phyloP scores from a whole-genome alignment of 1,140 invertebrate genomes.

The Fopius arisanus region DNA sequence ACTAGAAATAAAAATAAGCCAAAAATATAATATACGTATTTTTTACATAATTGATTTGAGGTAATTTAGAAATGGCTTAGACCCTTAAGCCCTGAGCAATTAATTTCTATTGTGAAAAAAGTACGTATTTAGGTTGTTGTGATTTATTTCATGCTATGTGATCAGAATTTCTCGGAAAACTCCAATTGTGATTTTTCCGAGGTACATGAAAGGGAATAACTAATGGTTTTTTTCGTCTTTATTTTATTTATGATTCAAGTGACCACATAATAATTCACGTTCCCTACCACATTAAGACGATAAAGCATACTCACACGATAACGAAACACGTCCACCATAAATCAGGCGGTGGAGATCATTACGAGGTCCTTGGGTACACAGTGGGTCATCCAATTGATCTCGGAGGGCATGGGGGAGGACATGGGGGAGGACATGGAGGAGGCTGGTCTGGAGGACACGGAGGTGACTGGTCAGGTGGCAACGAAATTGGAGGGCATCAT shows the following conservation, averaged over 20 bases:
- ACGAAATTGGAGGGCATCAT: slow-evolving; percentile 42
- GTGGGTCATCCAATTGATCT: slow-evolving; percentile 52
- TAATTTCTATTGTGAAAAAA: no score
- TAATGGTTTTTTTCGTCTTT: neutral
- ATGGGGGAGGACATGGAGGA: slow-evolving; percentile 32
- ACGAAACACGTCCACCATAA: slow-evolving; percentile 55
- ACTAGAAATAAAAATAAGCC: no score
- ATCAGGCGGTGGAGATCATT: slow-evolving; percentile 47
- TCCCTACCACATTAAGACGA: slow-evolving; percentile 58
- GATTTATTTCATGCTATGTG: no score
- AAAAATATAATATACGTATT: no score
- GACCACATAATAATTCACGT: slow-evolving; percentile 59
- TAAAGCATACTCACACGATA: slow-evolving; percentile 59
- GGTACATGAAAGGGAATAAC: neutral
- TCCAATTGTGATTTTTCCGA: no score
- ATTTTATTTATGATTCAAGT: slow-evolving; percentile 26
- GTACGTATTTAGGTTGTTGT: no score
- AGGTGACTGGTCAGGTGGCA: slow-evolving; percentile 40
- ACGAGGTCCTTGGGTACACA: slow-evolving; percentile 55
- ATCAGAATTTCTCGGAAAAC: no score
- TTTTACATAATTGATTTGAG: no score
- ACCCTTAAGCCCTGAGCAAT: no score
- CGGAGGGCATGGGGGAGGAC: slow-evolving; percentile 35
- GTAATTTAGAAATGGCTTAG: no score
- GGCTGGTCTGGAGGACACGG: slow-evolving; percentile 39